These are phyloP conservation scores for Anhinga rufa DNA, from an alignment of 2,113 vertebrate genomes.

Conservation along the genomic window DNA sequence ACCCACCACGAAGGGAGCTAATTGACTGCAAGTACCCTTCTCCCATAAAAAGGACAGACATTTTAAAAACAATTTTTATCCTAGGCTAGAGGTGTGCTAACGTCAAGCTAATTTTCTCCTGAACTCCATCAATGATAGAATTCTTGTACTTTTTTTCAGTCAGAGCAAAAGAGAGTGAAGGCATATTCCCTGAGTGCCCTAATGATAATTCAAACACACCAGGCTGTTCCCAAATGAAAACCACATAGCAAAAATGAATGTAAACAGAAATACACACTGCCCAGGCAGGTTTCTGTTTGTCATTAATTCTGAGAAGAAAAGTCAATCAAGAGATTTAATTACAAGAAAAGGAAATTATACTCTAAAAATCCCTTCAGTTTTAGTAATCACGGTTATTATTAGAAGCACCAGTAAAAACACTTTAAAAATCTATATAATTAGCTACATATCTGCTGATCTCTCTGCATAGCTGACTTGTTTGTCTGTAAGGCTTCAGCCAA, in stretches of 20 bases:
- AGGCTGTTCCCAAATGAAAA: slow-evolving; percentile 17
- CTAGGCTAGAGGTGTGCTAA: background rate
- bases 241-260: slow-evolving; percentile 2
- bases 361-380: slow-evolving; percentile 41
- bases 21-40: background rate
- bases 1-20: background rate
- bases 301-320: slow-evolving; percentile 38
- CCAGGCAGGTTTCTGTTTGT: slow-evolving; percentile 35
- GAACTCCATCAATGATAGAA: background rate
- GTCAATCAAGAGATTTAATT: slow-evolving; percentile 40
- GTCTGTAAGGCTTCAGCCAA: slow-evolving; percentile 6
- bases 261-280: slow-evolving; percentile 38
- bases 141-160: background rate
- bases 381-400: slow-evolving; percentile 44
- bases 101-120: background rate
- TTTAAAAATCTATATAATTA: slow-evolving; percentile 21
- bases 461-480: slow-evolving; percentile 15
- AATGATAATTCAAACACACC: background rate
- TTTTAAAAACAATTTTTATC: background rate
- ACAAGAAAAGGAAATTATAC: slow-evolving; percentile 47
- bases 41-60: background rate
- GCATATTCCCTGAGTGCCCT: background rate
- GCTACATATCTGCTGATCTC: slow-evolving; percentile 18
- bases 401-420: slow-evolving; percentile 35
- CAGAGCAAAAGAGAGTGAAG: background rate